A percentile compares a stretch with the other conserved stretches of the same genome.
These are phyloP conservation scores for Cuculus canorus DNA, from an alignment of 2,797 vertebrate genomes.

Conservation along the genomic window DNA sequence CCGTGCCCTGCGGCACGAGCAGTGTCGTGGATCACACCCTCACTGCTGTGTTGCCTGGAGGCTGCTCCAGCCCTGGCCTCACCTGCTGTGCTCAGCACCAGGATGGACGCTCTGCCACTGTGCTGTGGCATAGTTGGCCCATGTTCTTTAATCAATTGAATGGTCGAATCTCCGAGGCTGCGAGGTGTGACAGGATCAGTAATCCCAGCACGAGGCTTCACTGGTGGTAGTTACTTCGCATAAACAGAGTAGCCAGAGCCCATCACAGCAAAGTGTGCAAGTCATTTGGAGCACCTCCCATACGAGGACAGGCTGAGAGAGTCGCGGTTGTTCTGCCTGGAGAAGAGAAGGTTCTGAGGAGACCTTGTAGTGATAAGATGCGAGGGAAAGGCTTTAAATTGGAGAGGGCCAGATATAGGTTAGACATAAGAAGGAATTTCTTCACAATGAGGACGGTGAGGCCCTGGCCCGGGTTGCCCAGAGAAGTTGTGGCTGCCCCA, in stretches of 20 bases:
- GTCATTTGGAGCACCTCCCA: too few species aligned
- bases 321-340: too few species aligned
- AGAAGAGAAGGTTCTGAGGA: too few species aligned
- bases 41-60: not conserved
- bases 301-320: too few species aligned
- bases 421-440: too few species aligned
- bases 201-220: not conserved
- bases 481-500: too few species aligned
- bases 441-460: too few species aligned
- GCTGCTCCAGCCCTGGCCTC: not conserved
- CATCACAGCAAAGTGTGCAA: not conserved
- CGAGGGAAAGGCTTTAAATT: too few species aligned
- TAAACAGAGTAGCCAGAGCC: not conserved
- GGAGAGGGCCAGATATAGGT: too few species aligned
- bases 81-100: not conserved
- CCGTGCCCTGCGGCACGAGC: not conserved
- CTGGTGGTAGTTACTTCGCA: not conserved
- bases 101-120: not conserved
- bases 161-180: not conserved
- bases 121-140: not conserved
- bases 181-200: not conserved
- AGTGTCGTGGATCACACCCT: fast-evolving
- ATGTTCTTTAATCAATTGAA: too few species aligned
- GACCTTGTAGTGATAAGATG: too few species aligned
- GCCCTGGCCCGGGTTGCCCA: too few species aligned